These are phyloP conservation scores for Malaclemys terrapin DNA, from an alignment of 2,113 vertebrate species.

Conservation along the genomic window DNA sequence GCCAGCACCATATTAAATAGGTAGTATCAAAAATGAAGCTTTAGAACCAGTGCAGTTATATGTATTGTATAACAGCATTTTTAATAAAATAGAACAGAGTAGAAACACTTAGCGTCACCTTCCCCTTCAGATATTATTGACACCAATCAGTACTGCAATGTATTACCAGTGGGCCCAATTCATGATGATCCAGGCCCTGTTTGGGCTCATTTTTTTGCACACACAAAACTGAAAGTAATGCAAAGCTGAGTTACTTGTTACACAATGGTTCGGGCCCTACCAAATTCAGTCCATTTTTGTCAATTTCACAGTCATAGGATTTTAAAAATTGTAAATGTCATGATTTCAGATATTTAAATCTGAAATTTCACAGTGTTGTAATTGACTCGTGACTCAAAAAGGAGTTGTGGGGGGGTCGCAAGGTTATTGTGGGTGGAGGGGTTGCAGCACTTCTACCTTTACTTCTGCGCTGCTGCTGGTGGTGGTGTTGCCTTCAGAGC, in stretches of 20 bases:
- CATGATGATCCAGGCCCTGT: background rate
- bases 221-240: background rate
- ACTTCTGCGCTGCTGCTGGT: no score
- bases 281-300: no score
- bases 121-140: background rate
- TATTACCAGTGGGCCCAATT: background rate
- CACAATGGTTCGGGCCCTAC: background rate
- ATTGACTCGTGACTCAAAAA: no score
- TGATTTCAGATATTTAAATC: no score
- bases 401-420: no score
- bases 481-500: no score
- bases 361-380: no score
- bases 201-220: no score
- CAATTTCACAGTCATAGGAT: no score
- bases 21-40: background rate
- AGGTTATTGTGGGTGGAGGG: no score
- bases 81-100: background rate
- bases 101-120: background rate
- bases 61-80: background rate
- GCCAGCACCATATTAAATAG: slow-evolving; percentile 10
- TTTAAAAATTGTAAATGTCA: no score
- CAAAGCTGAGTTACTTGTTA: background rate
- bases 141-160: background rate
- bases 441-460: no score
- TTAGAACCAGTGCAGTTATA: background rate